Evolutionary conservation across 1,140 invertebrate species (phyloP).

Genomic region (Diorhabda sublineata): DNA sequence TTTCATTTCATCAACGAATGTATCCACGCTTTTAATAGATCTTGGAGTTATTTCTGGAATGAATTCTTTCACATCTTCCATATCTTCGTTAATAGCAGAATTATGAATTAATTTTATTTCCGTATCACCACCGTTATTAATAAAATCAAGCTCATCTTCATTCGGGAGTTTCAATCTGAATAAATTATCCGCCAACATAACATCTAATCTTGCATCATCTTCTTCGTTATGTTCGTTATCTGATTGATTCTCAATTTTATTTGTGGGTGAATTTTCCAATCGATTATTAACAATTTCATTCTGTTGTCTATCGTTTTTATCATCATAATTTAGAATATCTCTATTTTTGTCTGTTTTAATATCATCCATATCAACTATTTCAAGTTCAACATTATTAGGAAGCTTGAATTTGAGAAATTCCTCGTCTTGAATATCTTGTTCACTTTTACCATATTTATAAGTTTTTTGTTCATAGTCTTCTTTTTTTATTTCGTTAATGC

Average conservation of each 20-base stretch:
- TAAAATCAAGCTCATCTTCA: slow-evolving; percentile 22
- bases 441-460: no score
- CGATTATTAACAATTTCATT: no score
- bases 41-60: not conserved
- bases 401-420: not conserved
- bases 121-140: slow-evolving; percentile 9
- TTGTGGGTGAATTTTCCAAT: no score
- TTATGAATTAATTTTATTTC: slow-evolving; percentile 20
- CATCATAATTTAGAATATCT: no score
- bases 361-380: not conserved
- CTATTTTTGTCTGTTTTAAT: no score
- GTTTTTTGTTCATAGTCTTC: not conserved
- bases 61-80: not conserved
- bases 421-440: not conserved
- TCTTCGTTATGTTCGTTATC: no score
- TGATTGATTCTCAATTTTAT: no score
- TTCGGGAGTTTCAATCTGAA: slow-evolving; percentile 22
- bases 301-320: no score
- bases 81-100: not conserved
- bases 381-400: not conserved
- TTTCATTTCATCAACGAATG: not conserved
- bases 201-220: not conserved
- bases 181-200: slow-evolving; percentile 7
- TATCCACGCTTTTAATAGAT: not conserved
- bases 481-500: slow-evolving; percentile 11